Conservation (phyloP, 1,140 invertebrate species). For the Meteorus sp. region DNA sequence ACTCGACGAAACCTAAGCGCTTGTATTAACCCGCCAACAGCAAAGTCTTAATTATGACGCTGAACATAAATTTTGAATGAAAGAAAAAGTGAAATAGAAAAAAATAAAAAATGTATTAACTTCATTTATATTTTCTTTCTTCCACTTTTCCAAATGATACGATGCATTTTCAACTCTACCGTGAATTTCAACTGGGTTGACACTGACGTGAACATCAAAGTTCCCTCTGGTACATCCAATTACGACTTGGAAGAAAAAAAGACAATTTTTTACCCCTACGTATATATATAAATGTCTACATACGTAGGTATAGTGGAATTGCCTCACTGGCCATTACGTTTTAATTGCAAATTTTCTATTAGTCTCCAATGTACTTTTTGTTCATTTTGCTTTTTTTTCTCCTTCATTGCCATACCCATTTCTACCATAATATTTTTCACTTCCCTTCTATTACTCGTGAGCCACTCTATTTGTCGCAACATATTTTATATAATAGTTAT, state of each 20-base stretch:
- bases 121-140: no score
- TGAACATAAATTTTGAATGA: not conserved
- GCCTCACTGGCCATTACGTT: not conserved
- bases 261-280: no score
- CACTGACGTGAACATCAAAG: not conserved
- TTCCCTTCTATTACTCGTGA: no score
- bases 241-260: not conserved
- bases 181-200: constrained; percentile 1
- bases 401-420: not conserved
- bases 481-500: no score
- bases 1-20: not conserved
- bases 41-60: constrained; percentile 1
- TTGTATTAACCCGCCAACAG: not conserved
- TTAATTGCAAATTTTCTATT: constrained; percentile 6
- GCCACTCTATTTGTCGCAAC: no score
- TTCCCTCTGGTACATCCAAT: constrained; percentile 2
- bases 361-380: not conserved
- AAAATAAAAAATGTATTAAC: no score
- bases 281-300: no score
- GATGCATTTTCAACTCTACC: not conserved
- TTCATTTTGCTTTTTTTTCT: not conserved
- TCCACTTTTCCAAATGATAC: not conserved
- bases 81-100: no score
- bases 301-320: not conserved
- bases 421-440: no score